Base-by-base conservation (phyloP, 2,797 vertebrate genomes). In the Spheniscus humboldti region DNA sequence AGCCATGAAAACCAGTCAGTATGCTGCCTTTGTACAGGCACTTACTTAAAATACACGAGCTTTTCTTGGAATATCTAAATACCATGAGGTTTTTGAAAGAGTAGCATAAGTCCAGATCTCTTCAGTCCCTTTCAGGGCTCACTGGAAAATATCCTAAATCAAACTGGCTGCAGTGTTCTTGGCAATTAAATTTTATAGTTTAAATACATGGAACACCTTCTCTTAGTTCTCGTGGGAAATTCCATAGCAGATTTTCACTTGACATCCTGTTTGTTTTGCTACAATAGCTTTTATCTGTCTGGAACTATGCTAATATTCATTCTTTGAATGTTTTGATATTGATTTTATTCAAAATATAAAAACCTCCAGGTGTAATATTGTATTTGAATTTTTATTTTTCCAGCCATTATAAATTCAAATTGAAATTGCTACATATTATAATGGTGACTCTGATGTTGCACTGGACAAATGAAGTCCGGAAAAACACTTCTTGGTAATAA, bases 71-170 rank as follows among this genome's bases (percentile, higher is more conserved):
- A 13, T 74, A 3, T n/a, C 11, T 71, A 11, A 86, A 41, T 77
- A 69, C 37, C 3, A 0, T n/a, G 5, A 56, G 6, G 4, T 75
- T 84, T 89, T 69, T 66, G 19, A 37, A 71, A n/a, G 9, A 55
- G 8, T n/a, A 52, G 4, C 0, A 0, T 3, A 7, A 66, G 15
- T 74, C 14, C 19, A 17, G 12, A 31, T 69, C 6, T 53, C 11
- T 53, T 41, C 31, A 25, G 3, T 39, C 45, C 3, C 2, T 72
- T 75, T 76, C 2, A 41, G 55, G 37, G 18, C 11, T 10, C 25
- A 8, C 5, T 77, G 50, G 18, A 72, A 77, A 50, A 60, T 30
- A 57, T 0, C 73, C 2, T 87, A 63, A 74, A 25, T 75, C 18
- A 41, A 74, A 66, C 43, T 69, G 55, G 2, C 33, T 86, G 31